phyloP scores from a whole-genome alignment of 2,113 vertebrate species.

The Carlito syrichta region DNA sequence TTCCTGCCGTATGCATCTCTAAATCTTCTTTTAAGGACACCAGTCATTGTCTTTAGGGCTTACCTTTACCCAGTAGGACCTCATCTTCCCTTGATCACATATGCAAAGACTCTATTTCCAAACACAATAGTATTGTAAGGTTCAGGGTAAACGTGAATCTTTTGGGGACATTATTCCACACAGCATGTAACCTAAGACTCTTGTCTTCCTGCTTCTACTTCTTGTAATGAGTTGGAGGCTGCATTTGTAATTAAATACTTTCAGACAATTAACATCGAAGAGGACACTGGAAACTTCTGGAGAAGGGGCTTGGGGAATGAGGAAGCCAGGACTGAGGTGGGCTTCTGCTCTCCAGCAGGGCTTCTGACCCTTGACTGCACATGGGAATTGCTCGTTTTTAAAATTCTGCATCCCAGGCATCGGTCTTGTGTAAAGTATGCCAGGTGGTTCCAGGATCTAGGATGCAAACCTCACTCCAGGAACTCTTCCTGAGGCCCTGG shows the following conservation, averaged over 20 bases:
- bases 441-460: fast-evolving
- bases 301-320: neutral
- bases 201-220: neutral
- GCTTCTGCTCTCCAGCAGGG: too few species aligned
- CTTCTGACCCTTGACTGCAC: neutral
- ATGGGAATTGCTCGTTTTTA: neutral
- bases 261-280: neutral
- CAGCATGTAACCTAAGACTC: neutral
- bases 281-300: neutral
- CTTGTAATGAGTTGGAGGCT: neutral
- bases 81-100: neutral
- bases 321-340: neutral
- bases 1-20: neutral
- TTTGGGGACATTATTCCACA: neutral
- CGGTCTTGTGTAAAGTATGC: neutral
- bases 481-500: neutral
- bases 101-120: slow-evolving; percentile 2
- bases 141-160: neutral
- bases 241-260: neutral
- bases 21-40: neutral
- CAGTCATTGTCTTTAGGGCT: too few species aligned
- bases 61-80: neutral
- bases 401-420: neutral
- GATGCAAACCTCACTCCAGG: neutral
- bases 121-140: neutral